Conservation (phyloP, 2,888 invertebrate genomes). For the Torymus aiolomorphi region DNA sequence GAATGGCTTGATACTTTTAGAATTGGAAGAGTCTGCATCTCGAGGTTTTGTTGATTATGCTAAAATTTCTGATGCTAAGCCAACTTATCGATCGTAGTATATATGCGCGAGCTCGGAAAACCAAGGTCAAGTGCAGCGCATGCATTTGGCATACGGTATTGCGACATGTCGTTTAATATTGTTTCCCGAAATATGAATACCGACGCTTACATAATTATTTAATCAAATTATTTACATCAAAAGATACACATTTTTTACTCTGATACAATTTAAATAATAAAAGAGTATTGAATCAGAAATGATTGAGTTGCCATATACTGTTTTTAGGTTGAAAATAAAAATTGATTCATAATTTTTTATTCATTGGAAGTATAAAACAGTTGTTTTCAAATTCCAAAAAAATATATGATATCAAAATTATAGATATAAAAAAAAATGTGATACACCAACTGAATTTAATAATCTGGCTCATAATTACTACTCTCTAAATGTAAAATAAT, state of each 20-base stretch:
- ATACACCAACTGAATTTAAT: too few species aligned
- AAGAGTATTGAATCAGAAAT: neutral
- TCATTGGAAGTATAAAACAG: too few species aligned
- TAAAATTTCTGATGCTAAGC: slow-evolving; percentile 35
- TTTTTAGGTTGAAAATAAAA: too few species aligned
- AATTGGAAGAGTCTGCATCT: neutral
- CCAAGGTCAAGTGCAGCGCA: slow-evolving; percentile 52
- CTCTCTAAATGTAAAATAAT: too few species aligned
- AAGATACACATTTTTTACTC: too few species aligned
- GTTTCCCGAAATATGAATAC: slow-evolving; percentile 36
- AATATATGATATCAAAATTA: too few species aligned
- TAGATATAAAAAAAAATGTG: too few species aligned
- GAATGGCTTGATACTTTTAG: neutral
- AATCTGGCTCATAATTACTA: too few species aligned
- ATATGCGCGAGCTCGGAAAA: slow-evolving; percentile 14
- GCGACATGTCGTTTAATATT: slow-evolving; percentile 35
- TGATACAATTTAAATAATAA: neutral
- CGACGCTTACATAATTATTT: neutral
- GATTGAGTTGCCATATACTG: too few species aligned
- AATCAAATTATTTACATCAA: too few species aligned
- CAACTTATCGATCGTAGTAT: slow-evolving; percentile 46
- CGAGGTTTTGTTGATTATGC: slow-evolving; percentile 15
- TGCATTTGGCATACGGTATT: slow-evolving; percentile 39
- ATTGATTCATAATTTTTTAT: too few species aligned
- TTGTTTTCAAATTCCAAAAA: too few species aligned